Evolutionary conservation across 2,113 vertebrate genomes (phyloP), one percentile per base, ranked within the genome.

Genomic region (Hemiprocne comata): DNA sequence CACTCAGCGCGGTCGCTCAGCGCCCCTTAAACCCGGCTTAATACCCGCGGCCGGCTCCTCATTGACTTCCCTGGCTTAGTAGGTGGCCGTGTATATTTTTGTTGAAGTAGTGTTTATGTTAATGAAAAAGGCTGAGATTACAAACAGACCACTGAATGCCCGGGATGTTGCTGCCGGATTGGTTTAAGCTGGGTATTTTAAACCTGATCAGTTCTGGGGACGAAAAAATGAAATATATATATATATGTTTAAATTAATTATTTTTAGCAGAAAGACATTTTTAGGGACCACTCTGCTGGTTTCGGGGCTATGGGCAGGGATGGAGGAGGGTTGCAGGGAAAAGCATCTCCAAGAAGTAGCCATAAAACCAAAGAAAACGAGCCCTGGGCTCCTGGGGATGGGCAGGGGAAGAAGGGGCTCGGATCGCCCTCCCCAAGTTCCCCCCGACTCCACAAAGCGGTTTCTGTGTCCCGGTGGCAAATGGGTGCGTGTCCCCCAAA

Each of bases 61-160:
- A 18, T 90, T 34, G 15, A 13, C 95, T 88, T 40, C 75, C 12
- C 94, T 8, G 87, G 96, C 99, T 98, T 97, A 94, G 98, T 99
- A 99, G 99, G 99, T 99, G 99, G 99, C 98, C 99, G 73, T 98
- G 99, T 99, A 97, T 99, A 99, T 99, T 99, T 99, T 99, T 97
- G 97, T 98, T 99, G 90, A 97, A 98, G 98, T 97, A 97, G 97
- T 99, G 99, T 99, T 99, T 99, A 99, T 98, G 98, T 99, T 98
- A 97, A 98, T 98, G 98, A 98, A 98, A 98, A 98, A 97, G 98
- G 97, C 98, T 98, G 98, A 98, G 98, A 98, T 99, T 99, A 99
- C 98, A 98, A 98, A 98, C 98, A 99, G 98, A 98, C 97, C 97
- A 89, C 98, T 96, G 98, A 97, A 97, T 97, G 98, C 97, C 97